Conservation (phyloP, 2,113 vertebrate species). For the Alexandromys fortis region DNA sequence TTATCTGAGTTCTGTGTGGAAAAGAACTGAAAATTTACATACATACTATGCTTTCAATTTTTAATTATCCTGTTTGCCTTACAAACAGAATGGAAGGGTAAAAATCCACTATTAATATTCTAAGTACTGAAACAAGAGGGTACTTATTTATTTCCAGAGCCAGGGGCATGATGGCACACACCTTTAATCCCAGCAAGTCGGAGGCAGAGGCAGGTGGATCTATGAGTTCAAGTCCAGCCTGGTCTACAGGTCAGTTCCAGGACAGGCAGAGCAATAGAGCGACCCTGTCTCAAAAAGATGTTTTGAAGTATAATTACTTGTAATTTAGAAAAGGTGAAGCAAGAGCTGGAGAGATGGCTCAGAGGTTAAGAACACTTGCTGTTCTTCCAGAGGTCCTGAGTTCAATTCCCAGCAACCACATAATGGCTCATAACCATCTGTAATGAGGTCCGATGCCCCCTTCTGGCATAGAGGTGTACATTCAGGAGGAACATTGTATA, state of each 20-base stretch:
- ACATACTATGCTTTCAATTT: background rate
- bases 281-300: background rate
- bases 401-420: too few species aligned
- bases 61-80: background rate
- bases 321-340: conserved; percentile 17
- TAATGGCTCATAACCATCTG: too few species aligned
- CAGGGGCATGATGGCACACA: background rate
- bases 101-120: background rate
- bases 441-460: too few species aligned
- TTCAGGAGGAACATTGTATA: too few species aligned
- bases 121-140: background rate
- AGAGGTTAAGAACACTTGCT: too few species aligned
- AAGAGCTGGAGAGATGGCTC: too few species aligned
- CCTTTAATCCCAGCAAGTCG: background rate
- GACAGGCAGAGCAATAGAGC: background rate
- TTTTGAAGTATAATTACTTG: background rate
- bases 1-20: background rate
- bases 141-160: background rate
- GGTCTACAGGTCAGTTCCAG: too few species aligned
- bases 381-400: too few species aligned
- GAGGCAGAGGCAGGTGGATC: too few species aligned
- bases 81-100: background rate
- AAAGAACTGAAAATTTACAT: background rate
- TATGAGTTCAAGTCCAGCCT: too few species aligned
- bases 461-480: too few species aligned